Conservation (phyloP, 2,113 vertebrate species). For the Mastomys natalensis region DNA sequence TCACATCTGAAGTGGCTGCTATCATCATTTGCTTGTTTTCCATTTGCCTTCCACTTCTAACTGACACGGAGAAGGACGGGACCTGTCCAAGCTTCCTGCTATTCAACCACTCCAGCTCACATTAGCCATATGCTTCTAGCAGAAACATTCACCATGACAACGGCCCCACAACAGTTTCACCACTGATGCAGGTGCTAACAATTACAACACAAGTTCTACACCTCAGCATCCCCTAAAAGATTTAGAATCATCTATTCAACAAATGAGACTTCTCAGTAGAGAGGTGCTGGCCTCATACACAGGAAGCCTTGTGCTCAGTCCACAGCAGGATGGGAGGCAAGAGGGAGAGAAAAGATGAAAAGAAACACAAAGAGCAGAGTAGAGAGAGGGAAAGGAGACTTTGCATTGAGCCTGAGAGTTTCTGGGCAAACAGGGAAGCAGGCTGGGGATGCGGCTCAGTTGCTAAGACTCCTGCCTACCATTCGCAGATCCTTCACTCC, state of each 20-base stretch:
- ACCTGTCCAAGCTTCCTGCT: background rate
- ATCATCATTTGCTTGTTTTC: background rate
- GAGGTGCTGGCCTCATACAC: background rate
- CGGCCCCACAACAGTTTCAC: background rate
- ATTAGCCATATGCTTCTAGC: background rate
- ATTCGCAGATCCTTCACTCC: background rate
- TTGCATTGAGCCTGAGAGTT: background rate
- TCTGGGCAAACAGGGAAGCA: background rate
- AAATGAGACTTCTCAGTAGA: background rate
- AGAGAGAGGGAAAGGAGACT: background rate
- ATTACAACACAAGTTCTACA: background rate
- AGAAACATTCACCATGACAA: background rate
- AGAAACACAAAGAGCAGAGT: background rate
- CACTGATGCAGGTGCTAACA: background rate
- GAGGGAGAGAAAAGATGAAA: background rate
- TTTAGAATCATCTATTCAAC: background rate
- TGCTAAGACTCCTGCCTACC: background rate
- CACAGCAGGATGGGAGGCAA: background rate
- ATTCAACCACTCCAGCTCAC: background rate
- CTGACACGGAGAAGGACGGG: background rate
- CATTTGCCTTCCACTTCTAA: background rate
- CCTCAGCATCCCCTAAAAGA: background rate
- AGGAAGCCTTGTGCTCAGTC: background rate
- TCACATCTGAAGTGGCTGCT: background rate
- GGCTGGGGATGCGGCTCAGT: background rate